These are phyloP conservation scores for Aldabrachelys gigantea DNA, from an alignment of 2,113 vertebrate genomes.

Conservation along the genomic window DNA sequence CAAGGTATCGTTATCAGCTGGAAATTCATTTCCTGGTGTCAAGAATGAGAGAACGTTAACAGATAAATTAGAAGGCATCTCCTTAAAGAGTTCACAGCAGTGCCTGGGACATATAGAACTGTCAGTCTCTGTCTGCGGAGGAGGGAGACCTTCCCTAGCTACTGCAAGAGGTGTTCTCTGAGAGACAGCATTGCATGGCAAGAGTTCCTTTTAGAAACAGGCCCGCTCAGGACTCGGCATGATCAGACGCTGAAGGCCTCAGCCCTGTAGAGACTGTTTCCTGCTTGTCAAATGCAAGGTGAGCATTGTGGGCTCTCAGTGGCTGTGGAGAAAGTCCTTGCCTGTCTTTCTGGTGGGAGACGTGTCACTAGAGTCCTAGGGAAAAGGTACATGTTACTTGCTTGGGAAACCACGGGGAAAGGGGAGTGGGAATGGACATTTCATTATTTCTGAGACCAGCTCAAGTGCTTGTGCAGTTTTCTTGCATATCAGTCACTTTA, in stretches of 20 bases:
- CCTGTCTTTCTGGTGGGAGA: background rate
- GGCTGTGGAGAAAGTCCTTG: background rate
- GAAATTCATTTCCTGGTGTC: slow-evolving; percentile 14
- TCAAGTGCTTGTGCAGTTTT: background rate
- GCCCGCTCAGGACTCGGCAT: background rate
- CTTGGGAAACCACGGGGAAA: background rate
- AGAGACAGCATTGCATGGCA: background rate
- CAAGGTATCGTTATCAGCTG: background rate
- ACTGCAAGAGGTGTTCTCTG: accelerated
- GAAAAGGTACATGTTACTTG: background rate
- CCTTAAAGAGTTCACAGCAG: background rate
- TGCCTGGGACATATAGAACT: background rate
- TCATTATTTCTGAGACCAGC: background rate
- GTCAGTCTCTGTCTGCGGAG: background rate
- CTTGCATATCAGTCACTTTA: background rate
- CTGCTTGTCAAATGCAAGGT: background rate
- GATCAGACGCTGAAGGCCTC: background rate
- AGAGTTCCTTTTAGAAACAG: background rate
- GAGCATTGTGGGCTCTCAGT: background rate
- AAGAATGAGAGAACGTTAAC: accelerated
- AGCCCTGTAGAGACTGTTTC: background rate
- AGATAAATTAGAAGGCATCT: background rate
- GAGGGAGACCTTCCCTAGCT: accelerated
- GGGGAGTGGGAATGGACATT: background rate
- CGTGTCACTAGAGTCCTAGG: background rate